Base-by-base conservation (phyloP, 2,113 vertebrate genomes). In the Mellivora capensis region DNA sequence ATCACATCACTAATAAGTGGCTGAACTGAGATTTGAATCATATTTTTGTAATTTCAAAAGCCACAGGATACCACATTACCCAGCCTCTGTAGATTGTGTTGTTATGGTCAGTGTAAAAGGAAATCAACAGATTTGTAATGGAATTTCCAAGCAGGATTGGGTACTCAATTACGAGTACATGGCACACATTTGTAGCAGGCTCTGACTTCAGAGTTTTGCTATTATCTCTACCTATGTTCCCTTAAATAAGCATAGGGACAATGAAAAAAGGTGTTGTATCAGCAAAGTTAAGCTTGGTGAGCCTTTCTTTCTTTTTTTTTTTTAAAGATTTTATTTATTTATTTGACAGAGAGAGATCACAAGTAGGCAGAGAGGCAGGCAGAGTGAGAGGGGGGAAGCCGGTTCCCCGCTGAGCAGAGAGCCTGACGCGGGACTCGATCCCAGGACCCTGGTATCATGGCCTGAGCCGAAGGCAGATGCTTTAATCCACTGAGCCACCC, bases 41-140 rank as follows among this genome's bases (percentile, higher is more conserved):
- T 39, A 82, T 92, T 64, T 92, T 89, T 96, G 59, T 95, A 72
- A 87, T 77, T 94, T 95, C 47, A 86, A 94, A 93, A 44, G n/a
- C 88, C 34, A 77, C 20, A 47, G 74, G 80, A 77, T 14, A 81
- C 62, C 49, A 62, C 20, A 21, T 94, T 72, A 91, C n/a, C 37
- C 27, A 67, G 37, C 29, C n/a, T 93, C 42, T 88, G 12, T 79
- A 31, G 79, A 94, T 49, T 27, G 37, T 93, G 37, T 95, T 72
- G 7, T 54, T 90, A 6, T 76, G 31, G n/a, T 90, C 79, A 62
- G 5, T 57, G 9, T 91, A 62, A 96, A 95, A 96, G 64, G 52
- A 25, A 64, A 21, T 76, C 49, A 86, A 15, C 52, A 64, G 44
- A 72, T 67, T 77, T 12, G 34, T 77, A 52, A 82, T 94, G 23